Percentiles rank a stretch among this genome's conserved stretches.
These are phyloP conservation scores for Lasaia peninsularis DNA, from an alignment of 1,140 invertebrate genomes.

Conservation along the genomic window DNA sequence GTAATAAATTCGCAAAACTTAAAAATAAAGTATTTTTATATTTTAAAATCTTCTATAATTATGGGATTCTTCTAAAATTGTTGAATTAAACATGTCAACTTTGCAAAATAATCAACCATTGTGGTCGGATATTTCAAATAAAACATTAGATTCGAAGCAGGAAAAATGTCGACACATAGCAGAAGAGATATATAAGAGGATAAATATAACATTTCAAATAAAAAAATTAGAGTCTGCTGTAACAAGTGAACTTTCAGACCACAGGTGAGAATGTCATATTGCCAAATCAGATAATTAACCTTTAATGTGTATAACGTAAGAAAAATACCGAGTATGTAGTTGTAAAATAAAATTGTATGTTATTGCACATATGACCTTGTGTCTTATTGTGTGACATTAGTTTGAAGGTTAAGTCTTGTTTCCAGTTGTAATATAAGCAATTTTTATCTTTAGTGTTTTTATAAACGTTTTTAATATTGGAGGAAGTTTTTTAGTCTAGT, in stretches of 20 bases:
- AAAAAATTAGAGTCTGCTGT: constrained; percentile 53
- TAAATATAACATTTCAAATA: constrained; percentile 69
- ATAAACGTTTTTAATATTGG: background rate
- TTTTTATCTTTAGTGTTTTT: background rate
- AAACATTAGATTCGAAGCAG: constrained; percentile 49
- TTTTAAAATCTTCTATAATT: background rate
- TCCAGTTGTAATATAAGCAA: constrained; percentile 11
- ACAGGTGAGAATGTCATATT: constrained; percentile 40
- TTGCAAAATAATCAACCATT: constrained; percentile 42
- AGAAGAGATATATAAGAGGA: constrained; percentile 69
- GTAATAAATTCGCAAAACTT: too few species aligned
- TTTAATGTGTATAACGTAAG: background rate
- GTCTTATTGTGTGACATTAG: background rate
- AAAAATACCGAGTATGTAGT: background rate
- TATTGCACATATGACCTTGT: background rate
- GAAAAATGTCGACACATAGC: constrained; percentile 69
- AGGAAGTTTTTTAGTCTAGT: background rate
- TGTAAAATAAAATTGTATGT: background rate
- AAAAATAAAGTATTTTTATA: too few species aligned
- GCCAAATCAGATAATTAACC: background rate
- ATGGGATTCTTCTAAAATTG: constrained; percentile 36
- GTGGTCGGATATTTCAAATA: constrained; percentile 41
- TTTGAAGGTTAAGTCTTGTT: background rate
- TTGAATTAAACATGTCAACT: constrained; percentile 54
- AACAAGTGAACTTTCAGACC: constrained; percentile 54